These are phyloP conservation scores for Callipepla squamata DNA, from an alignment of 2,113 vertebrate genomes.

Conservation along the genomic window DNA sequence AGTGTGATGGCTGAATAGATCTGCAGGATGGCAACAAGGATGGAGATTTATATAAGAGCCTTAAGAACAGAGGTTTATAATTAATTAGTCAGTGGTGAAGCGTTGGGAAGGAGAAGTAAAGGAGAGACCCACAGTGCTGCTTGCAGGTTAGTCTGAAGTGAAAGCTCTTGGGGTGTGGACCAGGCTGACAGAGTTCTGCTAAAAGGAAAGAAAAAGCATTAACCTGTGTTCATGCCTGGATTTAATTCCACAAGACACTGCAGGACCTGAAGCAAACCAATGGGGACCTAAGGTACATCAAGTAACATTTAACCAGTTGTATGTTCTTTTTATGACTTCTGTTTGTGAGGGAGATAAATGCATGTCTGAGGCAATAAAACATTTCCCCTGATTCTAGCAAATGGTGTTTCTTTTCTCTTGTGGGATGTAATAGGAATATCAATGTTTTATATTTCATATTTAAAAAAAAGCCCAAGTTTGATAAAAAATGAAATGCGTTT, in stretches of 20 bases:
- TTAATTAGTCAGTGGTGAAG: conserved; percentile 57
- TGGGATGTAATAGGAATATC: conserved; percentile 64
- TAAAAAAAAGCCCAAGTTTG: conserved; percentile 60
- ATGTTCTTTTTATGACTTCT: conserved; percentile 76
- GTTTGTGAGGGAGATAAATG: conserved; percentile 74
- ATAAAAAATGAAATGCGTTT: conserved; percentile 73
- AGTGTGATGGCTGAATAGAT: conserved; percentile 66
- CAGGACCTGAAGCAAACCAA: conserved; percentile 57
- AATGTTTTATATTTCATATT: conserved; percentile 69
- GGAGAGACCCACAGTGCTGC: conserved; percentile 65
- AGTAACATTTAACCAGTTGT: conserved; percentile 73
- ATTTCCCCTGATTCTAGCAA: conserved; percentile 73
- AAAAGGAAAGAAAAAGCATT: conserved; percentile 65
- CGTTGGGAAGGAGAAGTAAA: conserved; percentile 63
- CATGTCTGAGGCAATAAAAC: conserved; percentile 68
- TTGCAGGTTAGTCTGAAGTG: conserved; percentile 64
- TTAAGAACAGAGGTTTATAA: conserved; percentile 66
- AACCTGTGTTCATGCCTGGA: conserved; percentile 59
- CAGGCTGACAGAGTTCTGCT: conserved; percentile 56
- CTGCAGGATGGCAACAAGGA: conserved; percentile 68
- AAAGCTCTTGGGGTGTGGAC: conserved; percentile 64
- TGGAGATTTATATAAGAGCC: conserved; percentile 59
- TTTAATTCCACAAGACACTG: conserved; percentile 68
- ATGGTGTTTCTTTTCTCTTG: conserved; percentile 69
- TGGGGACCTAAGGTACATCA: conserved; percentile 66